These are phyloP conservation scores for Lordiphosa fenestrarum DNA, from an alignment of 2,888 invertebrate species.

Conservation along the genomic window DNA sequence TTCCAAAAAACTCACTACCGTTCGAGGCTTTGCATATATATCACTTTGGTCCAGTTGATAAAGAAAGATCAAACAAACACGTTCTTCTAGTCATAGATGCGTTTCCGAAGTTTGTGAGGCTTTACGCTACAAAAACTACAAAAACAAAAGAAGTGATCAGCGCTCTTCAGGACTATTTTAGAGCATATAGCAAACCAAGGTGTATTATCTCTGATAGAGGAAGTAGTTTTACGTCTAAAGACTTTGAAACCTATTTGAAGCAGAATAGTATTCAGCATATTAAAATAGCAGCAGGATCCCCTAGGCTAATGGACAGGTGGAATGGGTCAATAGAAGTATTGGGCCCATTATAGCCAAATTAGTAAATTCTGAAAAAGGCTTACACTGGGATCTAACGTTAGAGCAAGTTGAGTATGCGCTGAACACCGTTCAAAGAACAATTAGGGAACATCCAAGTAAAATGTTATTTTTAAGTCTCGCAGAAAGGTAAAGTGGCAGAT, in stretches of 20 bases:
- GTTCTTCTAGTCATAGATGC: background rate
- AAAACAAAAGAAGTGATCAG: too few species aligned
- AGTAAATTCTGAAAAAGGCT: background rate
- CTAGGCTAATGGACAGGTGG: background rate
- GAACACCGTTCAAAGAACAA: conserved; percentile 4
- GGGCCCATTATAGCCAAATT: background rate
- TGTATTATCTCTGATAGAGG: too few species aligned
- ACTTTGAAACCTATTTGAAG: background rate
- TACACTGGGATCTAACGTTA: background rate
- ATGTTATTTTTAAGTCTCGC: conserved; percentile 4
- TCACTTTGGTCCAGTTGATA: background rate
- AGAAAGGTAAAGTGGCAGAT: conserved; percentile 4
- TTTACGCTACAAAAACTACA: too few species aligned
- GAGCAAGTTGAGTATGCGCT: background rate
- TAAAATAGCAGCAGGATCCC: background rate
- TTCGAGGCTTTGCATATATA: background rate
- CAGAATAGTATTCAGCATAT: background rate
- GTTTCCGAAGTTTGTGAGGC: background rate
- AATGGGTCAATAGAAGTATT: background rate
- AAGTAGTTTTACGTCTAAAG: background rate
- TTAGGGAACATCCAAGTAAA: conserved; percentile 4
- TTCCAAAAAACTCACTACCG: background rate
- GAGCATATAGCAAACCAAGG: too few species aligned
- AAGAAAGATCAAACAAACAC: background rate
- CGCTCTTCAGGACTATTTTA: too few species aligned